Base-by-base conservation (phyloP, 2,797 vertebrate genomes). In the Mus caroli region DNA sequence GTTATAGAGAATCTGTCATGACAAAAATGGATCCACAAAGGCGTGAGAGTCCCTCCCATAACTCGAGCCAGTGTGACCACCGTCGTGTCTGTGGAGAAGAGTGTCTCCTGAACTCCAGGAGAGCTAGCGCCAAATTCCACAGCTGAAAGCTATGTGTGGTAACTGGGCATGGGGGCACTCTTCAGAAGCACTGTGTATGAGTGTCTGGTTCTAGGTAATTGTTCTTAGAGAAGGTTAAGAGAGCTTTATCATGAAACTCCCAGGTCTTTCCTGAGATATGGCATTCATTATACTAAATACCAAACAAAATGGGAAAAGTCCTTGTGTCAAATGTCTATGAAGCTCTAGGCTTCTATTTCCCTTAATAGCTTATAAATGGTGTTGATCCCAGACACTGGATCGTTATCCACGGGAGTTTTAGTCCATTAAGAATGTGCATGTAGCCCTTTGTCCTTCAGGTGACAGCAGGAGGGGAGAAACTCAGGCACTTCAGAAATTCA, bases 361-460 rank as follows among this genome's bases (percentile, higher is more conserved):
- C 20, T 93, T 88, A 84, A 77, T 88, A 78, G 46, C 31, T 91
- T 96, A 50, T 85, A 95, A 95, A 87, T 75, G 19, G 11, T 82
- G 9, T 19, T 94, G 75, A 75, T 93, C 75, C 69, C 6, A 80
- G 40, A 46, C 2, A 58, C 43, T 77, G 28, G 34, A 69, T 67
- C n/a, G 64, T 54, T 73, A 52, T 60, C 76, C 31, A 34, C 50
- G 13, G 43, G 77, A 85, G 14, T 31, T 93, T 54, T 64, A 37
- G 19, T 62, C 28, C 64, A 46, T 78, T 82, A 82, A 52, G 43
- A 37, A 15, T 90, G 67, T 60, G 52, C 40, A 76, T 3, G n/a
- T 50, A 80, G 5, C 14, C n/a, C 24, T 92, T 82, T 92, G 86
- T 75, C 76, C 40, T 84, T 80, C 24, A 95, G 56, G 43, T 94